Percentiles rank a stretch among this genome's conserved stretches.
Evolutionary conservation across 1,140 invertebrate genomes (phyloP).

Genomic region (Bombus ignitus): DNA sequence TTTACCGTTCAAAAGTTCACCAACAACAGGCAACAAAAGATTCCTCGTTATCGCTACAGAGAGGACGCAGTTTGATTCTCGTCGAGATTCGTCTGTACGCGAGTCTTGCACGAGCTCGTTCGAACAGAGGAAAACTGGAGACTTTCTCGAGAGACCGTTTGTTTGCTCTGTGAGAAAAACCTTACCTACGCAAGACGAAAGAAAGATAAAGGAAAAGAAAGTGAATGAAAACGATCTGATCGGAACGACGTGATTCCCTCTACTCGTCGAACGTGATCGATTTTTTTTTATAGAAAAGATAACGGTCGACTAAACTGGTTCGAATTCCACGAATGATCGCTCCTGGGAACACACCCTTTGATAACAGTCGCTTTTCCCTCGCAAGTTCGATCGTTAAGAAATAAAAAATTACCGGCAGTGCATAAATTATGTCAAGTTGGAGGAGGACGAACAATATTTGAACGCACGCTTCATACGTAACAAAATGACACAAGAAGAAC

Average conservation of each 20-base stretch:
- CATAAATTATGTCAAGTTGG: slow-evolving; percentile 44
- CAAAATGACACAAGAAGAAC: not conserved
- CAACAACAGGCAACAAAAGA: not conserved
- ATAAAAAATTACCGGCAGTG: slow-evolving; percentile 34
- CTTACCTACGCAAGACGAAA: not conserved
- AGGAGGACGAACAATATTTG: slow-evolving; percentile 26
- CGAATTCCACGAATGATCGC: not conserved
- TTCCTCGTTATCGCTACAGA: not conserved
- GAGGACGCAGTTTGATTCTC: not conserved
- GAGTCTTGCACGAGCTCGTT: not conserved
- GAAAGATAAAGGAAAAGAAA: not conserved
- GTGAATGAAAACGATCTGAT: not conserved
- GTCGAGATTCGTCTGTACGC: not conserved
- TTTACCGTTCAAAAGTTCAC: not conserved
- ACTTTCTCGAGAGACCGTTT: slow-evolving; percentile 31
- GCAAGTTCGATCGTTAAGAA: slow-evolving; percentile 21
- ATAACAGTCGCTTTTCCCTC: not conserved
- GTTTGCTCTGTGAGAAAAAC: not conserved
- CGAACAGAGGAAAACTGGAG: slow-evolving; percentile 21
- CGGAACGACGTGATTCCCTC: not conserved
- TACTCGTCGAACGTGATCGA: not conserved
- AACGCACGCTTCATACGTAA: not conserved
- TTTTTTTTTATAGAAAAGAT: not conserved
- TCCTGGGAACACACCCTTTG: not conserved
- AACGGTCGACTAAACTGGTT: not conserved